Percentiles rank a stretch among this genome's conserved stretches.
phyloP scores from a whole-genome alignment of 2,888 invertebrate genomes.

The Sphinx pinastri region DNA sequence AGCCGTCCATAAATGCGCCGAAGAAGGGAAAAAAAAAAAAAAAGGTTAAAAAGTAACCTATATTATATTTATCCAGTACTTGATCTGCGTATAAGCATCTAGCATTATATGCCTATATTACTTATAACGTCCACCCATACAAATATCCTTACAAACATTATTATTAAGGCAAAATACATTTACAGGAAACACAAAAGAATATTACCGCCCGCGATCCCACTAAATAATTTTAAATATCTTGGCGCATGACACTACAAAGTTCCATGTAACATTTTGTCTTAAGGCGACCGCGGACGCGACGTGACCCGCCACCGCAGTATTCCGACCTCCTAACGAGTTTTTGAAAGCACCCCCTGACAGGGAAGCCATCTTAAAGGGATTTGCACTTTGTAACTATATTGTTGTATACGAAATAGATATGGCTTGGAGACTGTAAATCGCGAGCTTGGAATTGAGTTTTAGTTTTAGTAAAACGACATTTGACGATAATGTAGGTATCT shows the following conservation, averaged over 20 bases:
- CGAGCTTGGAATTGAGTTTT: constrained; percentile 31
- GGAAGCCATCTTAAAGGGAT: constrained; percentile 78
- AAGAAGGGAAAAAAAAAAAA: too few relatives aligned
- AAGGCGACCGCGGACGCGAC: constrained; percentile 58
- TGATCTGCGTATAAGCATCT: too few relatives aligned
- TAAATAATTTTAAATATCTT: constrained; percentile 42
- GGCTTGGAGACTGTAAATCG: constrained; percentile 34
- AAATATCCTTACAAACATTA: too few relatives aligned
- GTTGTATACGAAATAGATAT: constrained; percentile 59
- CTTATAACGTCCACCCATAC: too few relatives aligned
- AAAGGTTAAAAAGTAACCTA: too few relatives aligned
- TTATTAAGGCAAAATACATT: too few relatives aligned
- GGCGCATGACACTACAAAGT: constrained; percentile 50
- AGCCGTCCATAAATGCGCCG: too few relatives aligned
- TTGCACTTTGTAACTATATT: constrained; percentile 79
- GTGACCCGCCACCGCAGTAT: constrained; percentile 78
- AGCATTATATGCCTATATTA: too few relatives aligned
- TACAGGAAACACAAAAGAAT: neutral
- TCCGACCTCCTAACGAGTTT: constrained; percentile 80
- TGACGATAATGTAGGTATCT: too few relatives aligned
- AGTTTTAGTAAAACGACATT: constrained; percentile 27
- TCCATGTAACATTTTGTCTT: constrained; percentile 69
- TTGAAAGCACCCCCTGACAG: constrained; percentile 73
- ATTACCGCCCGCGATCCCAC: neutral
- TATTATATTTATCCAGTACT: too few relatives aligned